A percentile compares a stretch with the other conserved stretches of the same genome.
Conservation (phyloP, 2,888 invertebrate species). For the Petrolisthes cinctipes region DNA sequence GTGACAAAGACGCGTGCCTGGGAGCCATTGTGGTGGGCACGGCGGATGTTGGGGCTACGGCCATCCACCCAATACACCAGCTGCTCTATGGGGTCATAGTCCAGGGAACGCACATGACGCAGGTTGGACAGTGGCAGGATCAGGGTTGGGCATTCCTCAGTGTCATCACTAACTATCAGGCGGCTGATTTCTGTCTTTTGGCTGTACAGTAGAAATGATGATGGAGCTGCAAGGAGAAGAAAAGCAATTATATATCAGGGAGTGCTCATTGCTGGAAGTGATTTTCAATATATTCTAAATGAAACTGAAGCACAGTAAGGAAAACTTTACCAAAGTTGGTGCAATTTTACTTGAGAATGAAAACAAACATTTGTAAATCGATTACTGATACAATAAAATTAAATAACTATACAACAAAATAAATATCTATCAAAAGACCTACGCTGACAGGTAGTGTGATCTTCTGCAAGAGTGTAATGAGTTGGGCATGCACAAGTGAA, state of each 20-base stretch:
- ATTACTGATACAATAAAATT: too few relatives aligned
- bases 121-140: slow-evolving; percentile 57
- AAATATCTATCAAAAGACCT: slow-evolving; percentile 71
- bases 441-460: slow-evolving; percentile 82
- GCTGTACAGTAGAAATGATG: slow-evolving; percentile 87
- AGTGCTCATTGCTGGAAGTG: not conserved
- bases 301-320: not conserved
- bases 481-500: slow-evolving; percentile 86
- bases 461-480: slow-evolving; percentile 79
- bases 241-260: not conserved
- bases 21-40: slow-evolving; percentile 78
- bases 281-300: not conserved
- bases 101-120: slow-evolving; percentile 79
- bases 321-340: not conserved
- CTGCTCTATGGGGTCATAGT: slow-evolving; percentile 87
- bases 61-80: slow-evolving; percentile 92
- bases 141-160: slow-evolving; percentile 58
- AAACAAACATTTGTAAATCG: not conserved
- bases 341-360: not conserved
- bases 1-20: slow-evolving; percentile 66
- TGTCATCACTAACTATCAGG: slow-evolving; percentile 74
- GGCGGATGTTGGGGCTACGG: slow-evolving; percentile 74
- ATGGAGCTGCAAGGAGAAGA: slow-evolving; percentile 78
- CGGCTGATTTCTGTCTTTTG: slow-evolving; percentile 86
- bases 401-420: too few relatives aligned